Evolutionary conservation across 35 echinoderm and acorn worm genomes (phyloP), one percentile per base, ranked within the genome.

Genomic region (Nesometra sesokonis): DNA sequence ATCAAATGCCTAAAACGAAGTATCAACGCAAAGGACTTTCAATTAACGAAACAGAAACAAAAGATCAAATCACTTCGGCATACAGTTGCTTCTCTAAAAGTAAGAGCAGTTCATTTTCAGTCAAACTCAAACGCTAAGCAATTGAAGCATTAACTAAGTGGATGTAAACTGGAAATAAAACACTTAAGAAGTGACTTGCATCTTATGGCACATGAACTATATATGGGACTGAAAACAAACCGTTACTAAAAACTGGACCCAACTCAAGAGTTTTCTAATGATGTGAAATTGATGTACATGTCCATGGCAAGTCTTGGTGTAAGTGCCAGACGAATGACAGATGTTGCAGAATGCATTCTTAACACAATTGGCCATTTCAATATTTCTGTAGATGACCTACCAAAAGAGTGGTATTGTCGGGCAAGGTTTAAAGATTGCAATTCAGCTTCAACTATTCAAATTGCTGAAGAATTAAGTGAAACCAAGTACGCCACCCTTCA

Each of bases 381-480:
- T 32, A 78, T 78, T 32, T 33, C 30, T 34, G 80, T 33, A 81
- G 33, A 31, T 34, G 80, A 81, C 35, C 33, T 81, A 35, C 80
- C 80, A 33, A 35, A 35, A 32, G 80, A 81, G 23, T 30, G n/a
- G n/a, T 67, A 13, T n/a, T n/a, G n/a, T n/a, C 81, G n/a, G 81
- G 13, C 21, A 84, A 84, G 21, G 35, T 31, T 47, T 29, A 31
- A 17, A 38, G n/a, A 35, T 13, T 17, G 21, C 11, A 86, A 76
- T 31, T 29, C 29, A 34, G 85, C 35, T 2, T 29, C 43, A 76
- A 32, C 85, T 32, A 77, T 77, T 32, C 46, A 86, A 21, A 33
- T 77, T 77, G 85, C 85, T 67, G 85, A 86, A 77, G 57, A 86
- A 77, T 52, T 86, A 33, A 31, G 29, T 3, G 76, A 77, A 13